These are phyloP conservation scores for Nyctalus aviator DNA, from an alignment of 2,797 vertebrate species.

Conservation along the genomic window DNA sequence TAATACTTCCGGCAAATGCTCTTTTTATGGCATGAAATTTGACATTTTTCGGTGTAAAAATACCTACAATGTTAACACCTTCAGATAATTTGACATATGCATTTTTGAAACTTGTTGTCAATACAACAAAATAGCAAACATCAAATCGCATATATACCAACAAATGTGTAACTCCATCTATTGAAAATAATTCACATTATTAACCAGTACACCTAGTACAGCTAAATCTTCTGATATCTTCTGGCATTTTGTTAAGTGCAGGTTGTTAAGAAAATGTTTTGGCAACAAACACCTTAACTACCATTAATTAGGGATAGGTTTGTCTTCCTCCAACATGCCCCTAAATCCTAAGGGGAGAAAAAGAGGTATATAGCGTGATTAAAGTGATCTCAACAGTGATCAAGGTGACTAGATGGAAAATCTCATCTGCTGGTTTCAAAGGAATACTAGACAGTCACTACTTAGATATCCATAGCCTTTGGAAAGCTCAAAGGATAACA, in stretches of 20 bases:
- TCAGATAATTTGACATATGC: too few relatives aligned
- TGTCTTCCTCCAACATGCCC: slow-evolving; percentile 38
- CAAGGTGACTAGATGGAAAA: slow-evolving; percentile 40
- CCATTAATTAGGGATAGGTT: slow-evolving; percentile 62
- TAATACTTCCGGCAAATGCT: too few relatives aligned
- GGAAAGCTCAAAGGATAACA: slow-evolving; percentile 2
- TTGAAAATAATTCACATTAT: too few relatives aligned
- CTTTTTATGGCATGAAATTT: too few relatives aligned
- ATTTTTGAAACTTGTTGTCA: too few relatives aligned
- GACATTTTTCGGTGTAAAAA: too few relatives aligned
- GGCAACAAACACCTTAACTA: slow-evolving; percentile 67
- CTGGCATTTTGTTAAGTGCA: slow-evolving; percentile 62
- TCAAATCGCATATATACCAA: too few relatives aligned
- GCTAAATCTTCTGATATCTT: slow-evolving; percentile 60
- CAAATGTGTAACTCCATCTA: too few relatives aligned
- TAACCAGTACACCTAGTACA: not conserved
- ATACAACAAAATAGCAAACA: too few relatives aligned
- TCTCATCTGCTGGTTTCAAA: slow-evolving; percentile 42
- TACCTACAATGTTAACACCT: too few relatives aligned
- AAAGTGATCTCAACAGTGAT: slow-evolving; percentile 53
- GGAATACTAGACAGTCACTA: not conserved
- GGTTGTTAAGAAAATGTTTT: slow-evolving; percentile 69
- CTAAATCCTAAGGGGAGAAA: not conserved
- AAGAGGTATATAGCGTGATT: not conserved
- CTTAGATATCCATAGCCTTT: slow-evolving; percentile 32